Evolutionary conservation across 2,888 invertebrate genomes (phyloP).

Genomic region (Mythimna pallens): DNA sequence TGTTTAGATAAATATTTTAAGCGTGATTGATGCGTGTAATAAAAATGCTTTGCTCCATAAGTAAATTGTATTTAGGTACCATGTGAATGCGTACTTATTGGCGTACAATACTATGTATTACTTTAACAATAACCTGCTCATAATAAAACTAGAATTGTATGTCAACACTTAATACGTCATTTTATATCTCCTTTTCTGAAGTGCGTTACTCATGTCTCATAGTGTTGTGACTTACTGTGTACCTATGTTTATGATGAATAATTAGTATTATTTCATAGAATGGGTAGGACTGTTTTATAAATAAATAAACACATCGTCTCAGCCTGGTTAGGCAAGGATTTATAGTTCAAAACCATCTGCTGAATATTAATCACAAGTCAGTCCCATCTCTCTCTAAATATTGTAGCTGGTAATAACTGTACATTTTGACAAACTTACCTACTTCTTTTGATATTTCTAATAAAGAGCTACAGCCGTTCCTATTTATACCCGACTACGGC

Average conservation of each 20-base stretch:
- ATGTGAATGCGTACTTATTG: conserved; percentile 9
- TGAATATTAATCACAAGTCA: conserved; percentile 34
- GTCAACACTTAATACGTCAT: neutral
- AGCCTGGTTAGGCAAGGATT: conserved; percentile 7
- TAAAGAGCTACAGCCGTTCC: too few relatives aligned
- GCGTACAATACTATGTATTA: neutral
- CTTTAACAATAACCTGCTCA: neutral
- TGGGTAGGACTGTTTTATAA: conserved; percentile 15
- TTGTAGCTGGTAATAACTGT: neutral
- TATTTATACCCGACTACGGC: too few relatives aligned
- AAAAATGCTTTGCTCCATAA: conserved; percentile 16
- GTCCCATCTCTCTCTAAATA: neutral
- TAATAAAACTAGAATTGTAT: neutral
- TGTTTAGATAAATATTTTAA: conserved; percentile 35
- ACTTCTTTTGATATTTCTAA: too few relatives aligned
- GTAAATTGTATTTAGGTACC: conserved; percentile 2
- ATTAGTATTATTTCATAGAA: conserved; percentile 15
- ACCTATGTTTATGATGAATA: conserved; percentile 24
- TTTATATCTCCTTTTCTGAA: neutral
- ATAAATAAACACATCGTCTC: conserved; percentile 26
- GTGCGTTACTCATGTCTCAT: conserved; percentile 8
- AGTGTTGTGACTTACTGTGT: conserved; percentile 1
- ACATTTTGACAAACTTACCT: neutral
- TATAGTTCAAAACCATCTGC: conserved; percentile 14
- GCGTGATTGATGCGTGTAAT: conserved; percentile 22